phyloP scores from a whole-genome alignment of 1,140 invertebrate species.

The Drosophila ercepeae region DNA sequence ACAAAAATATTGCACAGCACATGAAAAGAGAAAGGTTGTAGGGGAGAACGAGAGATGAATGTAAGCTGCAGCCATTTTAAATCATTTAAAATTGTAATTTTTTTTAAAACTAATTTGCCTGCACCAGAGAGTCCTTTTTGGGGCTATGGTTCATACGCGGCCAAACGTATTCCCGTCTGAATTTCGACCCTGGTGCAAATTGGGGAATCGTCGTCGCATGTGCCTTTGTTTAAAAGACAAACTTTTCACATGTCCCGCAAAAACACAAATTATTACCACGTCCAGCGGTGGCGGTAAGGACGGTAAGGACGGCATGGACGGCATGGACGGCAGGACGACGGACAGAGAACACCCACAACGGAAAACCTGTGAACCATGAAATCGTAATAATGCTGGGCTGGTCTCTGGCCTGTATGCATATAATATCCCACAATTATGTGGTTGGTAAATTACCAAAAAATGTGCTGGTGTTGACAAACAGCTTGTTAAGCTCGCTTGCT shows the following conservation, averaged over 20 bases:
- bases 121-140: not conserved
- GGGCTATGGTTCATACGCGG: constrained; percentile 49
- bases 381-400: constrained; percentile 68
- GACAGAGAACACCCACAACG: constrained; percentile 41
- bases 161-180: constrained; percentile 17
- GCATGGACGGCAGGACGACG: constrained; percentile 11
- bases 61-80: constrained; percentile 48
- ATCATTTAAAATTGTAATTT: constrained; percentile 61
- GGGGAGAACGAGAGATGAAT: constrained; percentile 1
- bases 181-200: constrained; percentile 7
- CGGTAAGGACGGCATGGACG: constrained; percentile 4
- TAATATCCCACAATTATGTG: constrained; percentile 81
- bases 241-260: constrained; percentile 67
- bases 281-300: constrained; percentile 29
- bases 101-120: constrained; percentile 64
- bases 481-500: constrained; percentile 56
- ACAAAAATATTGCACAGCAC: constrained; percentile 13
- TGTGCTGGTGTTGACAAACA: constrained; percentile 82
- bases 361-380: constrained; percentile 78
- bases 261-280: constrained; percentile 59
- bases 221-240: constrained; percentile 72
- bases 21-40: constrained; percentile 42
- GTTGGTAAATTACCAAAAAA: constrained; percentile 81
- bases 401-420: constrained; percentile 56
- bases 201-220: constrained; percentile 11